Base-by-base conservation (phyloP, 2,113 vertebrate species). In the Hoplias malabaricus region DNA sequence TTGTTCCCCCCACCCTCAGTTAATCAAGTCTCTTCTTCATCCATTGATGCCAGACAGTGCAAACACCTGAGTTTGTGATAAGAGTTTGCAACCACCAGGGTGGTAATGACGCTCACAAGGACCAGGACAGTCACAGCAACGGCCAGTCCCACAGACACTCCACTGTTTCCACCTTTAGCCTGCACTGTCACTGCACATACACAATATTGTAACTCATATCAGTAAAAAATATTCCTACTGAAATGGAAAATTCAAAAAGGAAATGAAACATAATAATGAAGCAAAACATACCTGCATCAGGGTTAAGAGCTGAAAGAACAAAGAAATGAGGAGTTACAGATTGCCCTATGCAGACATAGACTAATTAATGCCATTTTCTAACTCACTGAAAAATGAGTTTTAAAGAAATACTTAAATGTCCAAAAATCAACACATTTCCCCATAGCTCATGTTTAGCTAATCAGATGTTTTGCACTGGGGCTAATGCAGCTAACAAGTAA, bases 121-220 rank as follows among this genome's bases (percentile, higher is more conserved):
- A 85, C 27, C 21, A 92, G 83, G 77, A 89, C 62, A 0, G 85
- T 90, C 62, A 91, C 86, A 0, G 88, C 83, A 27, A 90, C 79
- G 16, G 86, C 86, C 75, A 89, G 84, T 56, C 88, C 90, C 9
- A 88, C 71, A 33, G 86, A 87, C 0, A 79, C 23, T 0, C 66
- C 79, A 4, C 8, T 8, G 36, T 48, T 48, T n/a, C 43, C 43
- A 48, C 14, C 43, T 2, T n/a, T 48, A 48, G 43, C 16, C 16
- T n/a, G 16, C 2, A 19, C 14, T 19, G 43, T 19, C 43, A 48
- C 43, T n/a, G 43, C 43, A 48, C 29, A 61, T 16, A 33, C 29
- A 33, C 57, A 61, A 2, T 5, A 16, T 9, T 36, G 59, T 36
- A 3, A 63, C 6, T n/a, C 19, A 63, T n/a, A 63, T 2, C 33